Conservation (phyloP, 2,797 vertebrate genomes). For the Mallotus villosus region DNA sequence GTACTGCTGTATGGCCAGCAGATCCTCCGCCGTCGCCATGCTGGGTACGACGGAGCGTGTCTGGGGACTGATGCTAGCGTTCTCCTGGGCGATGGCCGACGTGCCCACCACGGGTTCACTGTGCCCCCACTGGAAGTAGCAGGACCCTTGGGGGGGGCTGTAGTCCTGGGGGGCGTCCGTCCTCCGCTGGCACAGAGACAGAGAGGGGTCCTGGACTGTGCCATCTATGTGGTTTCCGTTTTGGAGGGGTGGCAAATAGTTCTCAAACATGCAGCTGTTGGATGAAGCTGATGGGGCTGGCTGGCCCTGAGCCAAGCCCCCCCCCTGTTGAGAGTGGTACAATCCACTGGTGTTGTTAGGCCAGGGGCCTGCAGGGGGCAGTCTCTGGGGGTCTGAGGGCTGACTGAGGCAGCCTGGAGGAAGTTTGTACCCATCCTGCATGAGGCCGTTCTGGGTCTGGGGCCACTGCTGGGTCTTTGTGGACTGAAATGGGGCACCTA, state of each 20-base stretch:
- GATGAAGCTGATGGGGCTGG: slow-evolving; percentile 30
- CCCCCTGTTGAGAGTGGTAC: slow-evolving; percentile 54
- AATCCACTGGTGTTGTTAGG: slow-evolving; percentile 26
- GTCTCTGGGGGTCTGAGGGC: slow-evolving; percentile 35
- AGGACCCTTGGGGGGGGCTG: slow-evolving; percentile 58
- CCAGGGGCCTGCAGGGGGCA: slow-evolving; percentile 32
- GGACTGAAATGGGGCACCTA: slow-evolving; percentile 20
- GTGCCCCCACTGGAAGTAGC: slow-evolving; percentile 64
- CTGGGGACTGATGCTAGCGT: slow-evolving; percentile 40
- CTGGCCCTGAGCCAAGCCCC: slow-evolving; percentile 31
- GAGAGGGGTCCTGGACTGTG: slow-evolving; percentile 12
- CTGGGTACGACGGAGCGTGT: slow-evolving; percentile 23
- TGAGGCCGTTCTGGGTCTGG: slow-evolving; percentile 28
- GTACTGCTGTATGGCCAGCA: slow-evolving; percentile 54
- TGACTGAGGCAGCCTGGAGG: slow-evolving; percentile 33
- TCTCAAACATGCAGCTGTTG: slow-evolving; percentile 72
- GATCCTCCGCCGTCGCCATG: slow-evolving; percentile 28
- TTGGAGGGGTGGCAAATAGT: slow-evolving; percentile 37
- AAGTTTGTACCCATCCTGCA: slow-evolving; percentile 45
- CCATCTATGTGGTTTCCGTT: slow-evolving; percentile 38
- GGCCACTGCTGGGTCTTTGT: slow-evolving; percentile 47
- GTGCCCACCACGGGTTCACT: slow-evolving; percentile 49
- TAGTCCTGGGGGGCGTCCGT: slow-evolving; percentile 31
- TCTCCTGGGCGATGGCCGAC: slow-evolving; percentile 46
- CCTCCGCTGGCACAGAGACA: slow-evolving; percentile 33